A percentile compares a stretch with the other conserved stretches of the same genome.
These are phyloP conservation scores for Tipula unca DNA, from an alignment of 2,888 invertebrate genomes.

Conservation along the genomic window DNA sequence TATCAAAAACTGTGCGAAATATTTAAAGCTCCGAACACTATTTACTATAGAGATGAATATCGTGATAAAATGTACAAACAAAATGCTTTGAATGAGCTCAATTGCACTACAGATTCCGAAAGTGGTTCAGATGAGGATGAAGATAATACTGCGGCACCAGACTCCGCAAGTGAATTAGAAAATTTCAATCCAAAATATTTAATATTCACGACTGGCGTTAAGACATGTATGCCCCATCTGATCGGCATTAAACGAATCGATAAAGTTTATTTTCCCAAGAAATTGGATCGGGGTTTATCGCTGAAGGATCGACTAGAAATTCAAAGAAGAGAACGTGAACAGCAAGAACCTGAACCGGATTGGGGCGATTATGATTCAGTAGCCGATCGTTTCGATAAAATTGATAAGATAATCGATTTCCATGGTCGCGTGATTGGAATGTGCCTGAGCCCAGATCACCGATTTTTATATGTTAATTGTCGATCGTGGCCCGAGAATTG, in stretches of 20 bases:
- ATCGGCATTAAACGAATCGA: slow-evolving; percentile 69
- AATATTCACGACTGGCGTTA: slow-evolving; percentile 74
- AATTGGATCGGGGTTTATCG: slow-evolving; percentile 58
- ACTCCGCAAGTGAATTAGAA: slow-evolving; percentile 43
- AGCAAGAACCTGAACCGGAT: slow-evolving; percentile 47
- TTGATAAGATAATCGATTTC: slow-evolving; percentile 73
- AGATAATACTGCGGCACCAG: not conserved
- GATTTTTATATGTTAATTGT: slow-evolving; percentile 71
- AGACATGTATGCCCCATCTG: slow-evolving; percentile 79
- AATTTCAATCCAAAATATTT: slow-evolving; percentile 54
- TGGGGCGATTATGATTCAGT: slow-evolving; percentile 61
- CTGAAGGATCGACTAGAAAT: slow-evolving; percentile 57
- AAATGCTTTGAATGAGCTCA: slow-evolving; percentile 26
- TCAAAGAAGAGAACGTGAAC: slow-evolving; percentile 46
- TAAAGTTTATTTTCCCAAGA: slow-evolving; percentile 57
- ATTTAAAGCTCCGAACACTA: slow-evolving; percentile 32
- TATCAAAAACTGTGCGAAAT: not conserved
- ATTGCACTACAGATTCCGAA: slow-evolving; percentile 23
- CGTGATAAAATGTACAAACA: slow-evolving; percentile 32
- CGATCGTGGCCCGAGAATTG: slow-evolving; percentile 74
- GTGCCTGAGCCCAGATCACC: slow-evolving; percentile 74
- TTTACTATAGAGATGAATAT: slow-evolving; percentile 55
- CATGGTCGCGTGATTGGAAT: slow-evolving; percentile 83
- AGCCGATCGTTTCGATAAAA: slow-evolving; percentile 59
- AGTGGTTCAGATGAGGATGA: slow-evolving; percentile 1